A percentile compares a stretch with the other conserved stretches of the same genome.
phyloP scores from a whole-genome alignment of 2,113 vertebrate species.

The Tachysurus fulvidraco region DNA sequence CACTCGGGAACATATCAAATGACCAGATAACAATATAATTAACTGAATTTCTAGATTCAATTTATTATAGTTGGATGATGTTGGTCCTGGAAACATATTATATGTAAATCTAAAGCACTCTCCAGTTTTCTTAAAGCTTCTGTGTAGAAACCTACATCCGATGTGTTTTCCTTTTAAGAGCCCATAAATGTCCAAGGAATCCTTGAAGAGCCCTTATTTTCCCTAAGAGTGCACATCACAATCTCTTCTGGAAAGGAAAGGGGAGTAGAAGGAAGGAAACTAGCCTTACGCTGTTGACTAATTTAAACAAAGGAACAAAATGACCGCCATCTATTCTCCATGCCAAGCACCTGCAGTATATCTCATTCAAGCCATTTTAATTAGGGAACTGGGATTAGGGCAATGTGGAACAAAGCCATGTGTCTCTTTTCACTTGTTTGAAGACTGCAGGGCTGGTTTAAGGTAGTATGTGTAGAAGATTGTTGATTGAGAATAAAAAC shows the following conservation, averaged over 20 bases:
- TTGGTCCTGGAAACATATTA: neutral
- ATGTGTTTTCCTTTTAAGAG: neutral
- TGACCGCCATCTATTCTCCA: conserved; percentile 50
- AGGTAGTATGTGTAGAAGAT: neutral
- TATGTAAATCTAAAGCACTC: neutral
- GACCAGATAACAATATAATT: neutral
- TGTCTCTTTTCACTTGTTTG: conserved; percentile 17
- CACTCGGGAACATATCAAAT: neutral
- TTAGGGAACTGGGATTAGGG: conserved; percentile 44
- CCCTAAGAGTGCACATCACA: neutral
- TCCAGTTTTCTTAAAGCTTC: neutral
- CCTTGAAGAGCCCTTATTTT: neutral
- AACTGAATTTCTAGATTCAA: neutral
- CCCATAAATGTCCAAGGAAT: neutral
- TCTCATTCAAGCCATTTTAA: conserved; percentile 51
- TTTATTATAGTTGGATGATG: neutral
- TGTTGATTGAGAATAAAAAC: neutral
- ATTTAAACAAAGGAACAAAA: conserved; percentile 47
- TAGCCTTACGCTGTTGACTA: conserved; percentile 44
- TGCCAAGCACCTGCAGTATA: conserved; percentile 44
- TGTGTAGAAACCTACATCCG: neutral
- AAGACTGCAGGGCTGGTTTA: neutral
- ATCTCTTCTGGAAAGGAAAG: neutral
- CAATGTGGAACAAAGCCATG: conserved; percentile 21
- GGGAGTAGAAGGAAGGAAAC: conserved; percentile 21